phyloP scores from a whole-genome alignment of 2,113 vertebrate genomes.

The Peromyscus maniculatus region DNA sequence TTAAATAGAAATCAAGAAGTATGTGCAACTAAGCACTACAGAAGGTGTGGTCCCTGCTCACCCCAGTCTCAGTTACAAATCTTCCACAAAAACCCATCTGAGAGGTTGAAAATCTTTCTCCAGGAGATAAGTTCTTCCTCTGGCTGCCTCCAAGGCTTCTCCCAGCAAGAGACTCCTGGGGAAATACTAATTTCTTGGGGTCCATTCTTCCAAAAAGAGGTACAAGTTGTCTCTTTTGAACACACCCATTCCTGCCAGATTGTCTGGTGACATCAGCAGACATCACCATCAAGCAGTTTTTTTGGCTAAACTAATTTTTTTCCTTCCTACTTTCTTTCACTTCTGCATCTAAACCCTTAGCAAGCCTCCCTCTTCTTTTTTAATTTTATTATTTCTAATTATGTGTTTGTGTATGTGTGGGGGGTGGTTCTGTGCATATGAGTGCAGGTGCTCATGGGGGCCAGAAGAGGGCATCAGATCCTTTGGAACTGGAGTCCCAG shows the following conservation, averaged over 20 bases:
- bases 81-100: background rate
- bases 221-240: background rate
- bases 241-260: background rate
- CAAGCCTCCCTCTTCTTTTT: background rate
- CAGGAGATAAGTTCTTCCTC: background rate
- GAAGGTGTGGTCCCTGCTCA: background rate
- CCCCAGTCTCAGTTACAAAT: background rate
- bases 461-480: background rate
- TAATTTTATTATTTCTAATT: background rate
- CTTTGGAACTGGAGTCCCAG: background rate
- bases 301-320: background rate
- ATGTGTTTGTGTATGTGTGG: too few species aligned
- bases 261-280: background rate
- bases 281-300: background rate
- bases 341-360: background rate
- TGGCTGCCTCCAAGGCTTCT: background rate
- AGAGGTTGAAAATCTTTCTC: background rate
- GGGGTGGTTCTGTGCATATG: too few species aligned
- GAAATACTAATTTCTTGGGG: background rate
- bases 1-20: background rate
- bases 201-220: background rate
- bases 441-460: background rate
- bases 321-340: background rate
- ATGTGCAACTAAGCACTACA: background rate
- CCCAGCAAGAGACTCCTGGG: background rate